These are phyloP conservation scores for Vollenhovia emeryi DNA, from an alignment of 1,140 invertebrate species.

Conservation along the genomic window DNA sequence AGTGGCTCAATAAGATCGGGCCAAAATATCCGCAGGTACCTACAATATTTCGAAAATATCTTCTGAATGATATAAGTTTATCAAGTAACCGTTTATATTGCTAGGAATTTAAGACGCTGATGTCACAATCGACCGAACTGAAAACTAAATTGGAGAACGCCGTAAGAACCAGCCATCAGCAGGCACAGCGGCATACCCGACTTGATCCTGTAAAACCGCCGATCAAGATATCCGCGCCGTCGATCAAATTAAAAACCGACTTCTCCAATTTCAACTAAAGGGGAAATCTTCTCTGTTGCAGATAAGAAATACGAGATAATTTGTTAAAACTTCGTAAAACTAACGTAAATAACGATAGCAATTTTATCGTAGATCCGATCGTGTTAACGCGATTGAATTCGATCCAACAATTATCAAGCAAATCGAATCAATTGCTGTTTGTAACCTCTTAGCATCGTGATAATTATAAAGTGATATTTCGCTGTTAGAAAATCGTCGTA, in stretches of 20 bases:
- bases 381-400: constrained; percentile 37
- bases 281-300: background rate
- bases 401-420: constrained; percentile 14
- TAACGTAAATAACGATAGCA: constrained; percentile 28
- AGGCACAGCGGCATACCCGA: constrained; percentile 82
- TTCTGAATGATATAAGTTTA: background rate
- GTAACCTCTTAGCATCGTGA: constrained; percentile 33
- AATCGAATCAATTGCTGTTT: constrained; percentile 29
- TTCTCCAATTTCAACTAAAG: constrained; percentile 95
- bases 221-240: constrained; percentile 87
- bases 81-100: constrained; percentile 66
- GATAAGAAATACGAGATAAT: background rate
- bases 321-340: background rate
- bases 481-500: constrained; percentile 48
- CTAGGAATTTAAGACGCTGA: constrained; percentile 95
- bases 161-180: constrained; percentile 91
- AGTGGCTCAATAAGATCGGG: constrained; percentile 96
- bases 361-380: constrained; percentile 22
- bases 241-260: constrained; percentile 98
- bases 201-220: constrained; percentile 85
- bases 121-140: constrained; percentile 92
- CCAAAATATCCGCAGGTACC: constrained; percentile 95
- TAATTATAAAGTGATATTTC: constrained; percentile 49
- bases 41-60: constrained; percentile 48
- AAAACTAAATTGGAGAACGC: constrained; percentile 94